phyloP scores from a whole-genome alignment of 2,797 vertebrate genomes.

The Pseudochirops cupreus region DNA sequence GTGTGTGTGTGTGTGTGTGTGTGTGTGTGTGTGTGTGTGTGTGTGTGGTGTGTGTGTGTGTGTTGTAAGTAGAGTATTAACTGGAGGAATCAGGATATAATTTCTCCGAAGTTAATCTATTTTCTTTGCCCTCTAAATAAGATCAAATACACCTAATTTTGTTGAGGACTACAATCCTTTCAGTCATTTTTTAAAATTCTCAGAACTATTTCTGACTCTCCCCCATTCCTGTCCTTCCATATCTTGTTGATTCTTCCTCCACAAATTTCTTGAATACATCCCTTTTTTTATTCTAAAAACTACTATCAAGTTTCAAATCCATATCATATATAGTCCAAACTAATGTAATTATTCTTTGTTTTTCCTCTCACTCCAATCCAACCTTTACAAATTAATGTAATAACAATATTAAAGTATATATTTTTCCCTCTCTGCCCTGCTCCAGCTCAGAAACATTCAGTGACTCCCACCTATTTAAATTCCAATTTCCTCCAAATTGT shows the following conservation, averaged over 20 bases:
- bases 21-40: background rate
- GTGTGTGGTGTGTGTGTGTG: background rate
- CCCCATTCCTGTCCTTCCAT: background rate
- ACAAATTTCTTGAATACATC: background rate
- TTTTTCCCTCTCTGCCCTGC: background rate
- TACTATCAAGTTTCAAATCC: background rate
- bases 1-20: background rate
- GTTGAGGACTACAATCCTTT: background rate
- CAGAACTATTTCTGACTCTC: background rate
- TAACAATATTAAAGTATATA: background rate
- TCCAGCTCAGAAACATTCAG: background rate
- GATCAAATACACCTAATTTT: background rate
- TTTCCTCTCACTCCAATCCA: background rate
- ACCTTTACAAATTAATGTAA: background rate
- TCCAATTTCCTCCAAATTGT: background rate
- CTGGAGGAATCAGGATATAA: background rate
- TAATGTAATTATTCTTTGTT: background rate
- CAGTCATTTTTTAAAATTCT: background rate
- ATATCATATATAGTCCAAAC: background rate
- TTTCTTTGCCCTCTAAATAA: background rate
- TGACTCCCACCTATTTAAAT: background rate
- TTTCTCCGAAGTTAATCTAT: background rate
- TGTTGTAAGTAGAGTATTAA: background rate
- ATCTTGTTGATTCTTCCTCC: background rate
- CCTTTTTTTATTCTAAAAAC: background rate